phyloP scores from a whole-genome alignment of 2,797 vertebrate genomes.

The Ctenopoma multispine region DNA sequence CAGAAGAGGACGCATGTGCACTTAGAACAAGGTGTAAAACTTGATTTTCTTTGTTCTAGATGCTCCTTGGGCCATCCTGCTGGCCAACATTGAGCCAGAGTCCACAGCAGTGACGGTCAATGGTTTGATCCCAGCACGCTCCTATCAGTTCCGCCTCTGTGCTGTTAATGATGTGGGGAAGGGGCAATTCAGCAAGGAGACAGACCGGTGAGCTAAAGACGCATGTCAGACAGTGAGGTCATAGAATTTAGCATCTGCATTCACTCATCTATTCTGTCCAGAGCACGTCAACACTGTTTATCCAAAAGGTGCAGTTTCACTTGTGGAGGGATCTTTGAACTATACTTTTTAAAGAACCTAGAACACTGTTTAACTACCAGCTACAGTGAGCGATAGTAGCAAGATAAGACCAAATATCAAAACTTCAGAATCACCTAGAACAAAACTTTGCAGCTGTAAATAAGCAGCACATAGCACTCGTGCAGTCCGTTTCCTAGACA shows the following conservation, averaged over 20 bases:
- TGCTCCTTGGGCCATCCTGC: slow-evolving; percentile 92
- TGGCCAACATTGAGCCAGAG: slow-evolving; percentile 92
- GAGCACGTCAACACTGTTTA: slow-evolving; percentile 2
- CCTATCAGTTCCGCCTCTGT: slow-evolving; percentile 96
- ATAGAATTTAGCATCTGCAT: too few relatives aligned
- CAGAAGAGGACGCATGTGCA: neutral
- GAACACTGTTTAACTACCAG: neutral
- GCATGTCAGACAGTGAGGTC: slow-evolving; percentile 1
- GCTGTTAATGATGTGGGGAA: slow-evolving; percentile 96
- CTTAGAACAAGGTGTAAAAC: slow-evolving; percentile 6
- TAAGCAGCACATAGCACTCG: neutral
- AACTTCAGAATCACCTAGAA: neutral
- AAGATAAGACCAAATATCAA: neutral
- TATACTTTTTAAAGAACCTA: neutral
- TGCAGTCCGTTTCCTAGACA: slow-evolving; percentile 45
- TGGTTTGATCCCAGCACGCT: slow-evolving; percentile 92
- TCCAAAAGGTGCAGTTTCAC: too few relatives aligned
- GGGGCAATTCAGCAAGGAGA: slow-evolving; percentile 97
- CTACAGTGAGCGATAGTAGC: neutral
- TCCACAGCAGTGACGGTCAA: slow-evolving; percentile 86
- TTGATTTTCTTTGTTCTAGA: slow-evolving; percentile 76
- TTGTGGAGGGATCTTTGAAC: neutral
- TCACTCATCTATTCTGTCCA: neutral
- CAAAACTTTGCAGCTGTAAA: slow-evolving; percentile 12
- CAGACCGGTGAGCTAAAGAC: slow-evolving; percentile 88